phyloP scores from a whole-genome alignment of 1,140 invertebrate species.

The Anoplolepis gracilipes region DNA sequence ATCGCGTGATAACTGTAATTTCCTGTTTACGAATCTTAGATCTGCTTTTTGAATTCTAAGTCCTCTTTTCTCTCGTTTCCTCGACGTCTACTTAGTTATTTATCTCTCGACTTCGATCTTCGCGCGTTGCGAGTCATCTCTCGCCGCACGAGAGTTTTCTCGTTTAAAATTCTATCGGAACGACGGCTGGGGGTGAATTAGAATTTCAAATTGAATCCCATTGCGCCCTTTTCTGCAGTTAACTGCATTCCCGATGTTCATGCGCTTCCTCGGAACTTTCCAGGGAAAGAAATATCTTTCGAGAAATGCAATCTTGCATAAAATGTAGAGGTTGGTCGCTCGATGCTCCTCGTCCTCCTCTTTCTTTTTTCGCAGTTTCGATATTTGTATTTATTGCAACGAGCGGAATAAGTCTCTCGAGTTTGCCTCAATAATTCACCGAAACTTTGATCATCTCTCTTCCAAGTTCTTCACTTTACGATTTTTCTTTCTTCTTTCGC shows the following conservation, averaged over 20 bases:
- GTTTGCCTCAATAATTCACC: background rate
- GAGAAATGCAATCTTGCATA: constrained; percentile 36
- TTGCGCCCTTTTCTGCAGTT: constrained; percentile 56
- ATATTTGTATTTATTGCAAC: constrained; percentile 41
- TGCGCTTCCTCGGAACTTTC: constrained; percentile 18
- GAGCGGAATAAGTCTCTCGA: background rate
- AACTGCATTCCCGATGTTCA: constrained; percentile 41
- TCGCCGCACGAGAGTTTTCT: constrained; percentile 46
- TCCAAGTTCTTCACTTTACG: background rate
- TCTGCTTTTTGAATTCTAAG: constrained; percentile 24
- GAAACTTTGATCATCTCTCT: constrained; percentile 43
- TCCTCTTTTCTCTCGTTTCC: no score
- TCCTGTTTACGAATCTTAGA: constrained; percentile 33
- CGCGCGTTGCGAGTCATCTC: constrained; percentile 36
- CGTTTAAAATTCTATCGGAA: constrained; percentile 54
- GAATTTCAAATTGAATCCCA: constrained; percentile 59
- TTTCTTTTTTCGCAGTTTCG: constrained; percentile 30
- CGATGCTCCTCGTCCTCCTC: constrained; percentile 1
- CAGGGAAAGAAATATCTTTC: background rate
- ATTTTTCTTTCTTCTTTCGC: background rate
- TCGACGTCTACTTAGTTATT: constrained; percentile 37
- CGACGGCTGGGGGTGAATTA: constrained; percentile 9
- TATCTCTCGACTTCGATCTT: constrained; percentile 46
- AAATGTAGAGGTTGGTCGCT: constrained; percentile 15
- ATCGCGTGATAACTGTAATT: constrained; percentile 21